These are phyloP conservation scores for Hapalemur alaotrensis DNA, from an alignment of 2,797 vertebrate species.

Conservation along the genomic window DNA sequence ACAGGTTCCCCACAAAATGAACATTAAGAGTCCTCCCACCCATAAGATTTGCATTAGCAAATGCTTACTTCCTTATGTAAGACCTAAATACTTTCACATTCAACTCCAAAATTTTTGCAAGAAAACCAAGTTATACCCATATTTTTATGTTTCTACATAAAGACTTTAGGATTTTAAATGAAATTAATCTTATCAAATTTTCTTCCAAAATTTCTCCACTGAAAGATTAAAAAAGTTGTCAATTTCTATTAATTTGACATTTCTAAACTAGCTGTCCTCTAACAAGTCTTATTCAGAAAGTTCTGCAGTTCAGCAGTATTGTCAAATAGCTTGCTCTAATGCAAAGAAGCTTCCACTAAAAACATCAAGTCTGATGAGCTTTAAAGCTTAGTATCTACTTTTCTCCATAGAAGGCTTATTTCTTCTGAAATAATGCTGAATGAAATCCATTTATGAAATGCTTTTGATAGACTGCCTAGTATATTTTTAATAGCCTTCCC, in stretches of 20 bases:
- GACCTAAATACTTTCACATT: neutral
- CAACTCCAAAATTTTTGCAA: neutral
- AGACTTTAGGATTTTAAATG: conserved; percentile 31
- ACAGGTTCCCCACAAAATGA: neutral
- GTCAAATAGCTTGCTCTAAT: neutral
- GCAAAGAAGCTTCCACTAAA: neutral
- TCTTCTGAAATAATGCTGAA: conserved; percentile 11
- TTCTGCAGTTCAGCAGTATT: neutral
- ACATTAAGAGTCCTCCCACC: neutral
- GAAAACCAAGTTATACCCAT: neutral
- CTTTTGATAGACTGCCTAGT: neutral
- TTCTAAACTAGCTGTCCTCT: neutral
- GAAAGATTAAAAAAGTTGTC: neutral
- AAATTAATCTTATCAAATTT: neutral
- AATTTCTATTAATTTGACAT: neutral
- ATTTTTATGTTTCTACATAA: conserved; percentile 23
- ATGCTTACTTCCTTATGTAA: neutral
- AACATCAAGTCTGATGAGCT: neutral
- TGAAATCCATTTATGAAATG: conserved; percentile 15
- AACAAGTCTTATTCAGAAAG: neutral
- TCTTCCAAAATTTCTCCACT: neutral
- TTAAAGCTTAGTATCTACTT: neutral
- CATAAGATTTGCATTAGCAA: neutral
- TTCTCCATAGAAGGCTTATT: neutral
- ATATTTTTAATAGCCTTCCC: neutral